Evolutionary conservation across 2,113 vertebrate genomes (phyloP).

Genomic region (Embiotoca jacksoni): DNA sequence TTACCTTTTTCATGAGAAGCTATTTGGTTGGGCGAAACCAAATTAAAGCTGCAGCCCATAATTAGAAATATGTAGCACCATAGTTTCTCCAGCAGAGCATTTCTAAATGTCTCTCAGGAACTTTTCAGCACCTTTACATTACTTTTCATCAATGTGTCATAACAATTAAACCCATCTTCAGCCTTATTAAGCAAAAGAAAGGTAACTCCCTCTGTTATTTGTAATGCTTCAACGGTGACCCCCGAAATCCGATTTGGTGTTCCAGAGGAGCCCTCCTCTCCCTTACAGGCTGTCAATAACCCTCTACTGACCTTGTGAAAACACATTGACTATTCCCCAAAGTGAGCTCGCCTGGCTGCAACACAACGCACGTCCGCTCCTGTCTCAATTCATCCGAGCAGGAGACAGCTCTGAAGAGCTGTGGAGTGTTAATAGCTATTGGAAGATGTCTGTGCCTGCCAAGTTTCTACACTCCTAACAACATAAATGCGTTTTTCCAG

Average conservation of each 20-base stretch:
- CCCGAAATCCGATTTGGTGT: constrained; percentile 54
- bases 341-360: constrained; percentile 62
- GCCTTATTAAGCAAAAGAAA: constrained; percentile 7
- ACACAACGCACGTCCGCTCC: constrained; percentile 58
- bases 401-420: constrained; percentile 51
- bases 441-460: constrained; percentile 7
- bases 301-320: constrained; percentile 80
- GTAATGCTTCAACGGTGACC: constrained; percentile 15
- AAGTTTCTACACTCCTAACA: constrained; percentile 26
- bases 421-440: constrained; percentile 27
- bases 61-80: not conserved
- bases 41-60: not conserved
- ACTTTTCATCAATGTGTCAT: constrained; percentile 15
- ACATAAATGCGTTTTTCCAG: not conserved
- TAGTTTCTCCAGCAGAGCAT: not conserved
- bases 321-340: constrained; percentile 70
- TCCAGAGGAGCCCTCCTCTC: constrained; percentile 24
- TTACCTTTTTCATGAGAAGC: not conserved
- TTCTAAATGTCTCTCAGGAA: not conserved
- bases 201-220: not conserved
- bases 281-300: constrained; percentile 64
- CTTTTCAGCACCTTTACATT: constrained; percentile 14
- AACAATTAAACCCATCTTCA: not conserved
- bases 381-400: constrained; percentile 51
- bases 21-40: not conserved